Base-by-base conservation (phyloP, 2,888 invertebrate genomes). In the Deilephila elpenor region DNA sequence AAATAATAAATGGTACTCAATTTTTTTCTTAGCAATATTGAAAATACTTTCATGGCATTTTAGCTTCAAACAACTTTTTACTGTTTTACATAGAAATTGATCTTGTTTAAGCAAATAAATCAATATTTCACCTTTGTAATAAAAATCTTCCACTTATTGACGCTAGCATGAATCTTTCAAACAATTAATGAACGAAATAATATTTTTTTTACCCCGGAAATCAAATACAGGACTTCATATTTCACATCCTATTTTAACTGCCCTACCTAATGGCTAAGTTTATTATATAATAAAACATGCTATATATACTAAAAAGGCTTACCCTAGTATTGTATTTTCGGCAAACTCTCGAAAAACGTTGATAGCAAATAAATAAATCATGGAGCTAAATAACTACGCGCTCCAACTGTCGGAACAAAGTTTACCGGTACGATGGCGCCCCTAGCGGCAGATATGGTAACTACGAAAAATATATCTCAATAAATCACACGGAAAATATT, bases 341-440 rank as follows among this genome's bases (percentile, higher is more conserved):
- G n/a, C 25, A 25, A 51, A 67, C 67, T 44, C 20, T 14, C 14
- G 14, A 51, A 51, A 44, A 44, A 67, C 44, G 25, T 25, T 25
- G 64, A 67, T 44, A 67, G 44, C 44, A 67, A 67, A 51, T 25
- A 67, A 51, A 67, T 51, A 51, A 67, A 67, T 67, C 67, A 67
- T 67, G 44, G 6, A 44, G 17, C 25, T n/a, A 67, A 67, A 67
- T 51, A 51, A 67, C 51, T 67, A 29, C 51, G 17, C 25, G 51
- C 44, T 51, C 37, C 44, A 44, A 51, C 67, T 67, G 17, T 51
- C 51, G 51, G 51, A 67, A 67, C 25, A 51, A 67, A 67, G 51
- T 51, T 67, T 67, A 25, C 14, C 25, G 67, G 67, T 71, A 71
- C 34, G 6, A 14, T 71, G 14, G 71, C 56, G 59, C 34, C 29